These are phyloP conservation scores for Arothron firmamentum DNA, from an alignment of 2,113 vertebrate genomes.

Conservation along the genomic window DNA sequence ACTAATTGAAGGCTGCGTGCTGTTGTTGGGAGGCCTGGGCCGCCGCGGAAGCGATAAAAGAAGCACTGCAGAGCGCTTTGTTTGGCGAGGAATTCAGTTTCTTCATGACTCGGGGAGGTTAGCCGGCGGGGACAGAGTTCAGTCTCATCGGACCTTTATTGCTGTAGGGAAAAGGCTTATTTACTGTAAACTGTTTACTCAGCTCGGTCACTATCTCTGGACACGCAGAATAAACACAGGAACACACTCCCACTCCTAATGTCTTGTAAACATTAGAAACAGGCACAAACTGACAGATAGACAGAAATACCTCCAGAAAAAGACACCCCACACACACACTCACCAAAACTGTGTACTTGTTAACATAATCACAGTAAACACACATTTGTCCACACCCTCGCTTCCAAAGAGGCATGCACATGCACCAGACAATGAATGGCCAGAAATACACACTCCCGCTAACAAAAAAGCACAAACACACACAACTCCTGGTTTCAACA, in stretches of 20 bases:
- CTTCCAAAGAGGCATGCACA: conserved; percentile 30
- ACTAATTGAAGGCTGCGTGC: conserved; percentile 51
- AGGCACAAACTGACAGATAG: conserved; percentile 52
- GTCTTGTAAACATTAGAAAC: conserved; percentile 66
- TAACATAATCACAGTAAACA: conserved; percentile 51
- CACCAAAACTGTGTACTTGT: conserved; percentile 48
- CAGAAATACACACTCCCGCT: conserved; percentile 47
- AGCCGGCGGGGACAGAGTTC: conserved; percentile 61
- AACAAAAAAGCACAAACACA: conserved; percentile 54
- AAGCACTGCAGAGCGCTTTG: conserved; percentile 53
- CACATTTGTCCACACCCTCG: conserved; percentile 46
- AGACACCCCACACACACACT: conserved; percentile 31
- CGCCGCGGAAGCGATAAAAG: conserved; percentile 51
- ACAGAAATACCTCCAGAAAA: conserved; percentile 45
- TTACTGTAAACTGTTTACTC: conserved; percentile 74
- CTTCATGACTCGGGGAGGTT: conserved; percentile 51
- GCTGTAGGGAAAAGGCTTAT: conserved; percentile 67
- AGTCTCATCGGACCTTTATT: conserved; percentile 73
- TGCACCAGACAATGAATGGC: conserved; percentile 47
- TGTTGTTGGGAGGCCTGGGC: conserved; percentile 50
- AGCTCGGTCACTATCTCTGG: conserved; percentile 71
- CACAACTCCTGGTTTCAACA: conserved; percentile 48
- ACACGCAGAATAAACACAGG: conserved; percentile 71
- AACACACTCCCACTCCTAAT: conserved; percentile 73
- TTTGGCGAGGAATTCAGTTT: conserved; percentile 46